Base-by-base conservation (phyloP, 2,113 vertebrate species). In the Apistogramma diplotaenia region DNA sequence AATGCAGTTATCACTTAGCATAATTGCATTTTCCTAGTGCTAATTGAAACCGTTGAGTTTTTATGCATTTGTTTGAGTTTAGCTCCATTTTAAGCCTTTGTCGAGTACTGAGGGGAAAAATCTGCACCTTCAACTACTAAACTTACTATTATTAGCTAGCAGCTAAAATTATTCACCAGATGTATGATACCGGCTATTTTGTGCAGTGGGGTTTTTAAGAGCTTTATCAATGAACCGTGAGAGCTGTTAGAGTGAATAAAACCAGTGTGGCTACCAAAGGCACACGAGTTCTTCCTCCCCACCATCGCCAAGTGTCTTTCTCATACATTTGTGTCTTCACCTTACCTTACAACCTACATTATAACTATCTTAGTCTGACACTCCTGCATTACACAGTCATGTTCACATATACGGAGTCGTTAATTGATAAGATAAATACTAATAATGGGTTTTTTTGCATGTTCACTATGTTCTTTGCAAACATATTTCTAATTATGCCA, bases 141-240 rank as follows among this genome's bases (percentile, higher is more conserved):
- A 49, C 49, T 29, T 9, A 19, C 16, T 19, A 1, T 29, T 12
- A 29, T 46, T 70, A 49, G 9, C 62, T 49, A 19, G 15, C 19
- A 49, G 62, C 23, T 29, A 49, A 70, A 67, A 9, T 67, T 70
- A 16, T 12, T 40, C 27, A 70, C 62, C 40, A 70, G 23, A 70
- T 70, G 23, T 29, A 23, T 19, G 16, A 3, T 49, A 12, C 19
- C 19, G 23, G 40, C 16, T 49, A 19, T 46, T 0, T 2, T 29
- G 3, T 27, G 15, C 61, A 46, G 15, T 67, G 61, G 15, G 37
- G n/a, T n/a, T 65, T 43, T 65, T 65, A 46, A 46, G 61, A 65
- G 23, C 15, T 10, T 46, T 11, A 27, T 27, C 37, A 27, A 0
- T 67, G 60, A 62, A 0, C 60, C 25, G 1, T 46, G 37, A 70